Conservation (phyloP, 2,797 vertebrate species). For the Austrolebias charrua region DNA sequence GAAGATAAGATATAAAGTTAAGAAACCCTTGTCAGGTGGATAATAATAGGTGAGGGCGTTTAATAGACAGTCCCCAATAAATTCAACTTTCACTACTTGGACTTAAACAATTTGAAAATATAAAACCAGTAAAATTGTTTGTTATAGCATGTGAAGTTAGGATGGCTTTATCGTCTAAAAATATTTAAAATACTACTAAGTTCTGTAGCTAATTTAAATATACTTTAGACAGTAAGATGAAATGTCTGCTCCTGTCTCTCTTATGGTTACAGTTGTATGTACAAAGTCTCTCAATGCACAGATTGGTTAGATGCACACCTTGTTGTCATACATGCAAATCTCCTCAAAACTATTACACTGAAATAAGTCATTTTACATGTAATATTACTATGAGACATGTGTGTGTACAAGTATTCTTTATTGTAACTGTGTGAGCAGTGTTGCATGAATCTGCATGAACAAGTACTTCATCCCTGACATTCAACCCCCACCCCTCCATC, state of each 20-base stretch:
- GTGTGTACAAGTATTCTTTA: conserved; percentile 23
- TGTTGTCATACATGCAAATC: conserved; percentile 36
- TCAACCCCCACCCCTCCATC: conserved; percentile 51
- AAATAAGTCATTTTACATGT: conserved; percentile 22
- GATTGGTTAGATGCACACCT: conserved; percentile 14
- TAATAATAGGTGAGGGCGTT: no score
- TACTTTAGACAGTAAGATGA: not conserved
- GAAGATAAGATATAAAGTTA: no score
- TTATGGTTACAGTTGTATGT: not conserved
- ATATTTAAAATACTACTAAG: no score
- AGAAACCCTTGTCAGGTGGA: no score
- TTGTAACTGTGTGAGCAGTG: conserved; percentile 18
- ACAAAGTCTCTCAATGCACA: conserved; percentile 3
- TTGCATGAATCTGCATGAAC: conserved; percentile 36
- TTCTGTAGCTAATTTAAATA: not conserved
- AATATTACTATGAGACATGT: conserved; percentile 20
- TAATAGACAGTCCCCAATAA: not conserved
- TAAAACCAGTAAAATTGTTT: conserved; percentile 1
- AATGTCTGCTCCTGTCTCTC: conserved; percentile 3
- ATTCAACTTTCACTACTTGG: conserved; percentile 6
- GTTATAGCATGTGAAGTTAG: not conserved
- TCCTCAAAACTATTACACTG: conserved; percentile 27
- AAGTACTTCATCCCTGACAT: conserved; percentile 50
- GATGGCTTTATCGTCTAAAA: not conserved
- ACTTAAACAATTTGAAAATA: conserved; percentile 1